These are phyloP conservation scores for Neodiprion pinetum DNA, from an alignment of 1,140 invertebrate genomes.

Conservation along the genomic window DNA sequence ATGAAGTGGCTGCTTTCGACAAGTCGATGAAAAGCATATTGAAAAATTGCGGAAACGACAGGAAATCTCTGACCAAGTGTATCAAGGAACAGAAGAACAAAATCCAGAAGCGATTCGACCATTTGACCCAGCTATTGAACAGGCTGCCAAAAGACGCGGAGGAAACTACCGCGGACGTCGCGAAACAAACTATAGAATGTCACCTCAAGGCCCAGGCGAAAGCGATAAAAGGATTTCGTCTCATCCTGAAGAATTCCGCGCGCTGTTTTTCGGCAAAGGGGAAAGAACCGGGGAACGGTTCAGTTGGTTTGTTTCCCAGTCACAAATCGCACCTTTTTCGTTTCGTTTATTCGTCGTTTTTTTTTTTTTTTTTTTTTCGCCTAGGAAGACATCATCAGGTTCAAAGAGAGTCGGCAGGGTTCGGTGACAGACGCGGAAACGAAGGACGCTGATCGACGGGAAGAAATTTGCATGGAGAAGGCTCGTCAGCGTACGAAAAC, in stretches of 20 bases:
- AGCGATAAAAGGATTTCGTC: background rate
- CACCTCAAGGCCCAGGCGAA: background rate
- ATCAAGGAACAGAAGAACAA: background rate
- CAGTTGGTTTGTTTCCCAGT: background rate
- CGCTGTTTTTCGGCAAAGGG: background rate
- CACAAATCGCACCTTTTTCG: background rate
- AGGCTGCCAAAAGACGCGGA: background rate
- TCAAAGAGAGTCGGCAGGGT: background rate
- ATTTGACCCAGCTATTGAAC: background rate
- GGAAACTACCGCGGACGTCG: background rate
- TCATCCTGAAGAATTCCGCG: background rate
- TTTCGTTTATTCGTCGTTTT: background rate
- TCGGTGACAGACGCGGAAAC: background rate
- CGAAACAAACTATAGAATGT: background rate
- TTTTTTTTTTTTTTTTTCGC: background rate
- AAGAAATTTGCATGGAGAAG: slow-evolving; percentile 1
- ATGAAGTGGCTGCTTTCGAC: slow-evolving; percentile 3
- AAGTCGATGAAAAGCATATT: background rate
- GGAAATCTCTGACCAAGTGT: background rate
- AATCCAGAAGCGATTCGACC: background rate
- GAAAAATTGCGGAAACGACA: background rate
- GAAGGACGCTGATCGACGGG: background rate
- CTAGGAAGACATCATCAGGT: background rate
- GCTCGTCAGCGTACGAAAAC: background rate
- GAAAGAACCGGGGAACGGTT: too few relatives aligned